Evolutionary conservation across 2,797 vertebrate genomes (phyloP).

Genomic region (Esox masquinongy): DNA sequence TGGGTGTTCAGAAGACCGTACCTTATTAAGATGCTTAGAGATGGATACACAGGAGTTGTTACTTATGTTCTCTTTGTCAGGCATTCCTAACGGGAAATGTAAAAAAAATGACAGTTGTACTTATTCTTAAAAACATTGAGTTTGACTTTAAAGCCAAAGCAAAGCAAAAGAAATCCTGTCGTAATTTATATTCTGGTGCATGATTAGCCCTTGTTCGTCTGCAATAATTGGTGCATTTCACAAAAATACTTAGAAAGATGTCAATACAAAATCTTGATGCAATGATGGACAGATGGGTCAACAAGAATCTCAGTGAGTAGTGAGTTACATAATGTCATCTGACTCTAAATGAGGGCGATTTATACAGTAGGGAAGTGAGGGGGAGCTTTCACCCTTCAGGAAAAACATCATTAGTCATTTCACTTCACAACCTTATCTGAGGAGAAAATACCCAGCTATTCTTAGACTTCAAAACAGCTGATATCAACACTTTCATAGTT

Average conservation of each 20-base stretch:
- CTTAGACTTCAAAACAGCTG: conserved; percentile 43
- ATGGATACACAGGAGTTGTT: conserved; percentile 78
- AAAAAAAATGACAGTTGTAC: not conserved
- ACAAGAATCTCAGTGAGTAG: not conserved
- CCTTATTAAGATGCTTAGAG: conserved; percentile 87
- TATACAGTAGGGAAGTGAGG: conserved; percentile 21
- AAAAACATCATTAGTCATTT: conserved; percentile 51
- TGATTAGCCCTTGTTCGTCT: not conserved
- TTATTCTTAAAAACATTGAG: not conserved
- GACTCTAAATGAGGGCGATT: conserved; percentile 14
- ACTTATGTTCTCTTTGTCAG: conserved; percentile 91
- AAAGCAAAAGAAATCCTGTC: not conserved
- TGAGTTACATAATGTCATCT: conserved; percentile 10
- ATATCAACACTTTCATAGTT: not conserved
- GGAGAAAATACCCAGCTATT: conserved; percentile 50
- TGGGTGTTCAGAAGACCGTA: conserved; percentile 78
- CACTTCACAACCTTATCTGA: conserved; percentile 48
- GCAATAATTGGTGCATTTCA: not conserved
- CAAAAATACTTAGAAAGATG: not conserved
- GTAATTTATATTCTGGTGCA: not conserved
- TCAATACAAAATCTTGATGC: not conserved
- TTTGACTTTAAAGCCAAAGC: not conserved
- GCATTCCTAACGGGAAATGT: conserved; percentile 78
- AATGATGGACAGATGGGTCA: not conserved
- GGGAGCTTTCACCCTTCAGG: conserved; percentile 36